Conservation (phyloP, 2,888 invertebrate species). For the Rhamphomyia laevipes region DNA sequence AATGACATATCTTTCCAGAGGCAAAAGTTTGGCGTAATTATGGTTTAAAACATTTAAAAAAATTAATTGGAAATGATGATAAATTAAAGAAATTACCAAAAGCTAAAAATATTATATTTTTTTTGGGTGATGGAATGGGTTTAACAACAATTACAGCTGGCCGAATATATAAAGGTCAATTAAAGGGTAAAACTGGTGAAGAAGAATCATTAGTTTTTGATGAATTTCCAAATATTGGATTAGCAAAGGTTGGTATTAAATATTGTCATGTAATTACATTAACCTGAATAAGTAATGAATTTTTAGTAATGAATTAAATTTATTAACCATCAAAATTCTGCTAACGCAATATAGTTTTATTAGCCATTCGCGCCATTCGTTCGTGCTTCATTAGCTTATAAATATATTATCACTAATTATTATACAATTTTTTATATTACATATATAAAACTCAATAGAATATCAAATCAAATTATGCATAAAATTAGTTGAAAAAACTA, state of each 20-base stretch:
- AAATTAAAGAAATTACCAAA: constrained; percentile 22
- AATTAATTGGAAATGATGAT: constrained; percentile 36
- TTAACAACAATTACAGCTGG: constrained; percentile 50
- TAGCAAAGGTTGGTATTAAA: constrained; percentile 47
- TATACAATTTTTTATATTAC: no score
- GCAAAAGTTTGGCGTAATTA: constrained; percentile 26
- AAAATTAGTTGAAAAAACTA: no score
- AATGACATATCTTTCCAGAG: constrained; percentile 24
- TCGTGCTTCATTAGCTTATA: no score
- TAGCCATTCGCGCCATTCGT: no score
- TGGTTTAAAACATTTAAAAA: constrained; percentile 26
- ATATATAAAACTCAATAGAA: no score
- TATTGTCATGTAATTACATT: no score
- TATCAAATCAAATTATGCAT: no score
- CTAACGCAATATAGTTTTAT: no score
- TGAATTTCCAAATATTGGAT: constrained; percentile 46
- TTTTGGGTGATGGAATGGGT: constrained; percentile 60
- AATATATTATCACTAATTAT: no score
- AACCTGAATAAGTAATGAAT: no score
- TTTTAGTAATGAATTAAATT: no score
- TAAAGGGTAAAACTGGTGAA: constrained; percentile 42
- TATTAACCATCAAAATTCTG: no score
- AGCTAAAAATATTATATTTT: constrained; percentile 52
- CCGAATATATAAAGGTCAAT: constrained; percentile 46
- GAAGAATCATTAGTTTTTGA: constrained; percentile 48